These are phyloP conservation scores for Lutjanus erythropterus DNA, from an alignment of 2,113 vertebrate genomes.

Conservation along the genomic window DNA sequence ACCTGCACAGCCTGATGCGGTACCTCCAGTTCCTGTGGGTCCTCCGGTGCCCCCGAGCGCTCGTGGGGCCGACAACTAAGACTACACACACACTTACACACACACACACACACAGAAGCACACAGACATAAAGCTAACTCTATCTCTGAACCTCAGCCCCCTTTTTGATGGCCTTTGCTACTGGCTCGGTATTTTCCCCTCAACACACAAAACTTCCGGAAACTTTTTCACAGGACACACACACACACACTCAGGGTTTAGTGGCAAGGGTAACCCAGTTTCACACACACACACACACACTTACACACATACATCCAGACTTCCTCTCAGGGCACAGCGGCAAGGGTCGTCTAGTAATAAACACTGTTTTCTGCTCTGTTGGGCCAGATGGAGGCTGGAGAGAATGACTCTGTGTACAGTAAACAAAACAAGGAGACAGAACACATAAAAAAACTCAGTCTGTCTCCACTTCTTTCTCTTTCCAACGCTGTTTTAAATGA, in stretches of 20 bases:
- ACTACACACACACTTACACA: conserved; percentile 17
- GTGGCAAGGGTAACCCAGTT: conserved; percentile 56
- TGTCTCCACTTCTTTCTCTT: conserved; percentile 15
- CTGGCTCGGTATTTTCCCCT: conserved; percentile 52
- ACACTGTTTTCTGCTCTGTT: conserved; percentile 76
- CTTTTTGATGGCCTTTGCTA: conserved; percentile 67
- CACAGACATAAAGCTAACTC: conserved; percentile 39
- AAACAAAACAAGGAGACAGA: conserved; percentile 38
- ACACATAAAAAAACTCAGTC: conserved; percentile 8
- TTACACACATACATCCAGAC: conserved; percentile 46
- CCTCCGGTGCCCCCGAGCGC: conserved; percentile 84
- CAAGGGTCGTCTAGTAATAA: conserved; percentile 70
- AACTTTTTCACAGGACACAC: conserved; percentile 10
- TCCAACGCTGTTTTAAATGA: conserved; percentile 44
- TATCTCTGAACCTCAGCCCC: conserved; percentile 50
- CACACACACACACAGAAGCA: conserved; percentile 14
- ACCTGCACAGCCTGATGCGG: conserved; percentile 86
- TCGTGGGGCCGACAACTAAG: conserved; percentile 80
- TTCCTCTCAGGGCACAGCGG: conserved; percentile 78
- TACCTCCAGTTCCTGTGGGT: conserved; percentile 86
- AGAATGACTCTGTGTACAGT: conserved; percentile 59
- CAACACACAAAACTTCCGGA: conserved; percentile 35
- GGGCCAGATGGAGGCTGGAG: conserved; percentile 55
- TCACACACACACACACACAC: conserved; percentile 16
- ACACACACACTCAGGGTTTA: conserved; percentile 66